Conservation (phyloP, 2,797 vertebrate genomes). For the Zalophus californianus region DNA sequence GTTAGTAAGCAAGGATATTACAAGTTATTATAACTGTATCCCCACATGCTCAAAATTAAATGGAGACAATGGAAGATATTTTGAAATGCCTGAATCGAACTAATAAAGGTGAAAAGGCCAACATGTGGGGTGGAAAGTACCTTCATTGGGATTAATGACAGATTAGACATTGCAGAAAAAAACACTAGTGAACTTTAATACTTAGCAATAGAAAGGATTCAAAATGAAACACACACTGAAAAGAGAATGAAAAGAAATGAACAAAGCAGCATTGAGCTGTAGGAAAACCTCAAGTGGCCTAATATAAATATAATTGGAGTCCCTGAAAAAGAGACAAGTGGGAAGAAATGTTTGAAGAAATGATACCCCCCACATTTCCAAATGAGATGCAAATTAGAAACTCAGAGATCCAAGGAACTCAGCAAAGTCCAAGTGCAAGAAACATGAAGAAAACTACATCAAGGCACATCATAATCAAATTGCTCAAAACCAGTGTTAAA, state of each 20-base stretch:
- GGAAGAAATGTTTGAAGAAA: constrained; percentile 39
- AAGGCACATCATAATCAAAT: background rate
- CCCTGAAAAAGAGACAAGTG: constrained; percentile 28
- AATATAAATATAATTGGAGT: background rate
- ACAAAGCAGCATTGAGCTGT: background rate
- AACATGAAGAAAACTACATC: background rate
- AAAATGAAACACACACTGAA: constrained; percentile 21
- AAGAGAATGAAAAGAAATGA: constrained; percentile 18
- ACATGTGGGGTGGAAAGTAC: background rate
- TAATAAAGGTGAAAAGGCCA: constrained; percentile 23
- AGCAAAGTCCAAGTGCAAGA: background rate
- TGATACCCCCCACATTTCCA: background rate
- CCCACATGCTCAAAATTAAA: constrained; percentile 51
- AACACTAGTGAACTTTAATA: constrained; percentile 56
- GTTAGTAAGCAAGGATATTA: constrained; percentile 24
- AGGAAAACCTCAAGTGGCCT: constrained; percentile 6
- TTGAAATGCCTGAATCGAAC: constrained; percentile 8
- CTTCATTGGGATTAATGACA: background rate
- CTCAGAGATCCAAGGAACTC: background rate
- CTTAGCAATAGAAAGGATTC: background rate
- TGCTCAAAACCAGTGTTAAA: constrained; percentile 32
- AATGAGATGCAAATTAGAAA: constrained; percentile 35
- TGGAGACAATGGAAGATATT: background rate
- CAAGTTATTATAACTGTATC: constrained; percentile 17
- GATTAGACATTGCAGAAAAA: constrained; percentile 10